Evolutionary conservation across 2,797 vertebrate genomes (phyloP).

Genomic region (Alosa sapidissima): DNA sequence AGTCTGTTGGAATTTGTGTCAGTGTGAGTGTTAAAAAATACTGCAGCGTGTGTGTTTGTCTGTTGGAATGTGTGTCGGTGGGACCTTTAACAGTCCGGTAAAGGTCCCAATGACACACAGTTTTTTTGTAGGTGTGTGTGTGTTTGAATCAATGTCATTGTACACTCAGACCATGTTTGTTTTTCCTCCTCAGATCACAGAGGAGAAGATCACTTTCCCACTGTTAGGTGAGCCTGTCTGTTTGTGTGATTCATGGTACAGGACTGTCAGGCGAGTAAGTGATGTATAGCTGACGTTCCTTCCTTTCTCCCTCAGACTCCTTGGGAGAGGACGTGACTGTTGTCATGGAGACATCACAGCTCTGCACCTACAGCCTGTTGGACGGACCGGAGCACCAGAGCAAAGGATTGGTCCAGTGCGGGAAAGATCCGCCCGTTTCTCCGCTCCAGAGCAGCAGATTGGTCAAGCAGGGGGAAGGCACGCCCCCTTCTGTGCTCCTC

Average conservation of each 20-base stretch:
- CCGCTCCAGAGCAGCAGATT: slow-evolving; percentile 32
- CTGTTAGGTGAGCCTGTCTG: slow-evolving; percentile 65
- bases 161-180: not conserved
- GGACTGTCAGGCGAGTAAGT: not conserved
- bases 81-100: no score
- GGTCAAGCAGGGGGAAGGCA: slow-evolving; percentile 31
- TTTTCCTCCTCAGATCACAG: slow-evolving; percentile 58
- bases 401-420: slow-evolving; percentile 46
- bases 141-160: not conserved
- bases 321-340: slow-evolving; percentile 64
- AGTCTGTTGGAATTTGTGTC: no score
- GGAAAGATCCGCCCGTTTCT: not conserved
- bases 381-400: slow-evolving; percentile 53
- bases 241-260: no score
- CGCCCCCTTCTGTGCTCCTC: slow-evolving; percentile 72
- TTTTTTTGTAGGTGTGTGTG: not conserved
- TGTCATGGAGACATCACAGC: slow-evolving; percentile 71
- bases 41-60: no score
- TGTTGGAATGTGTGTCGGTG: no score
- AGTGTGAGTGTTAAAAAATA: no score
- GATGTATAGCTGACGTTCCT: not conserved
- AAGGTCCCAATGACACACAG: no score
- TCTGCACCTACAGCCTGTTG: slow-evolving; percentile 87
- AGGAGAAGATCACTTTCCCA: slow-evolving; percentile 64
- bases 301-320: slow-evolving; percentile 65